Evolutionary conservation across 2,888 invertebrate species (phyloP).

Genomic region (Drosophila prostipennis): DNA sequence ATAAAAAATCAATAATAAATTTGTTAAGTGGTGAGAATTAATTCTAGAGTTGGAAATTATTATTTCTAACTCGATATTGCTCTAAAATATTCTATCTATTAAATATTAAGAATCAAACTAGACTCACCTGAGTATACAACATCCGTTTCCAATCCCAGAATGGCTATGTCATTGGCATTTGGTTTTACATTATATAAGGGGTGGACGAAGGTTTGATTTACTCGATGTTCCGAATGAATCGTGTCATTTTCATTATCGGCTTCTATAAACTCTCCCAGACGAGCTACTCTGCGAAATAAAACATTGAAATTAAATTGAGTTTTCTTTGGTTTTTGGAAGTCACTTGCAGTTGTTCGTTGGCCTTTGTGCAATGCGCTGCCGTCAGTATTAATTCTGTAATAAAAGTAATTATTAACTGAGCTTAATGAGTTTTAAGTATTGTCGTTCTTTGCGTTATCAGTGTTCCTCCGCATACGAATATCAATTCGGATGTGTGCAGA

Average conservation of each 20-base stretch:
- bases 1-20: too few relatives aligned
- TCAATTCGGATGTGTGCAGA: not conserved
- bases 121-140: slow-evolving; percentile 10
- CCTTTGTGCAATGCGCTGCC: not conserved
- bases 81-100: too few relatives aligned
- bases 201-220: not conserved
- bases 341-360: not conserved
- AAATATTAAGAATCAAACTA: too few relatives aligned
- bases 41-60: too few relatives aligned
- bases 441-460: not conserved
- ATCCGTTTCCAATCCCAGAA: not conserved
- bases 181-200: not conserved
- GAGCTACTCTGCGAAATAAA: slow-evolving; percentile 1
- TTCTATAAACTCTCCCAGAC: slow-evolving; percentile 9
- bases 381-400: slow-evolving; percentile 1
- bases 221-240: not conserved
- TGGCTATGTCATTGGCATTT: slow-evolving; percentile 9
- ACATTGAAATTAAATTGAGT: too few relatives aligned
- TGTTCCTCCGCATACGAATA: not conserved
- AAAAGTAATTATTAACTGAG: not conserved
- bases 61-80: too few relatives aligned
- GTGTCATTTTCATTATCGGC: not conserved
- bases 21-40: too few relatives aligned
- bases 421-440: not conserved
- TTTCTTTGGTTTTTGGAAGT: not conserved